Evolutionary conservation across 2,888 invertebrate species (phyloP).

Genomic region (Slavum lentiscoides): DNA sequence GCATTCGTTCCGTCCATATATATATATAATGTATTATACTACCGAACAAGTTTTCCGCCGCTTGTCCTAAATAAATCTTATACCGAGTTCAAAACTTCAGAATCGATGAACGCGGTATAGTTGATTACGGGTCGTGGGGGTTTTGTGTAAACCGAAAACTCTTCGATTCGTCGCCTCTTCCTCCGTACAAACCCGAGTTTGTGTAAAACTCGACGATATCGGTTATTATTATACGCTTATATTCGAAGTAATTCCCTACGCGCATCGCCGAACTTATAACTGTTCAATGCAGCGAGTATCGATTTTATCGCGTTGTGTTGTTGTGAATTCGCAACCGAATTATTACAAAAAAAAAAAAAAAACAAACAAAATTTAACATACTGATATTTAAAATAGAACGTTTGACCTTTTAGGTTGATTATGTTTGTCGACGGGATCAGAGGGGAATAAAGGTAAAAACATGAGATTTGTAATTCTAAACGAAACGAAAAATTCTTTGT

Average conservation of each 20-base stretch:
- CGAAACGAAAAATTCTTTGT: conserved; percentile 35
- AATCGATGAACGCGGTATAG: neutral
- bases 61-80: neutral
- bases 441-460: conserved; percentile 47
- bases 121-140: neutral
- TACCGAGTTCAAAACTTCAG: neutral
- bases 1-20: neutral
- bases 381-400: conserved; percentile 41
- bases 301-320: neutral
- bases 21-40: neutral
- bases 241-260: too few relatives aligned
- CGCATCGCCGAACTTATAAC: too few relatives aligned
- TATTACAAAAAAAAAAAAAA: conserved; percentile 13
- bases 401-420: conserved; percentile 52
- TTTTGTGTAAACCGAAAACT: too few relatives aligned
- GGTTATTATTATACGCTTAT: too few relatives aligned
- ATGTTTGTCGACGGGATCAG: conserved; percentile 48
- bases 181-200: too few relatives aligned
- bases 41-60: neutral
- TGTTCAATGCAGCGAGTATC: neutral
- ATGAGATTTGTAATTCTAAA: conserved; percentile 49
- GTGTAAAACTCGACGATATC: too few relatives aligned
- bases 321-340: neutral
- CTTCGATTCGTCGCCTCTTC: too few relatives aligned
- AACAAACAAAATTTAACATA: neutral